Evolutionary conservation across 2,888 invertebrate species (phyloP), one percentile per base, ranked within the genome.

Genomic region (Lordiphosa fenestrarum): DNA sequence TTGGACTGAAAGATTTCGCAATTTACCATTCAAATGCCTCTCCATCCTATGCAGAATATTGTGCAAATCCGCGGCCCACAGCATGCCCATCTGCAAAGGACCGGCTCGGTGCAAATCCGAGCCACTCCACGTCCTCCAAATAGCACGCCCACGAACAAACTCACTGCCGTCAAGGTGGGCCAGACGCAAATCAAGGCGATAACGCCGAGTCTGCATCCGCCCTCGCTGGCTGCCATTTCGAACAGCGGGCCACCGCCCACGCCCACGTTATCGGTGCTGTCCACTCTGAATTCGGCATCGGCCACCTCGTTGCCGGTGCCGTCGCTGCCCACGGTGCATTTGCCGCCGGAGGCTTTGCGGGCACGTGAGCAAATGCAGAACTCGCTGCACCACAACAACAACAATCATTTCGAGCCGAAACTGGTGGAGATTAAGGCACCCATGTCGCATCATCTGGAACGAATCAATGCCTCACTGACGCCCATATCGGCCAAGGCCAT

Each of bases 111-210:
- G 54, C 90, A 90, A 70, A 89, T 89, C 53, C 87, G 89, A 37
- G 82, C 88, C 39, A 81, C 89, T 4, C 62, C 72, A 63, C 65
- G 77, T 68, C 71, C 86, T 70, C 58, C 70, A 19, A 80, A 55
- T 75, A 71, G 85, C 44, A 60, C 87, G 44, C 88, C 87, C 68
- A 69, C 83, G 76, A 84, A 75, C 69, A 84, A 84, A 84, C 71
- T 81, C 71, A 81, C 80, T 84, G 80, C 80, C 81, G 89, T 89
- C 3, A 90, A 90, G 75, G 89, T 90, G 53, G 90, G 90, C 33
- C 89, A 89, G 75, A 90, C 90, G 44, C 90, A 90, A 74, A 90
- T 89, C 42, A 90, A 89, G 82, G 87, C 88, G 39, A 77, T 82
- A 55, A 75, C 84, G 59, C 71, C 85, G 63, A 76, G 80, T 74